Conservation (phyloP, 1,140 invertebrate genomes). For the Bombus cullumanus region DNA sequence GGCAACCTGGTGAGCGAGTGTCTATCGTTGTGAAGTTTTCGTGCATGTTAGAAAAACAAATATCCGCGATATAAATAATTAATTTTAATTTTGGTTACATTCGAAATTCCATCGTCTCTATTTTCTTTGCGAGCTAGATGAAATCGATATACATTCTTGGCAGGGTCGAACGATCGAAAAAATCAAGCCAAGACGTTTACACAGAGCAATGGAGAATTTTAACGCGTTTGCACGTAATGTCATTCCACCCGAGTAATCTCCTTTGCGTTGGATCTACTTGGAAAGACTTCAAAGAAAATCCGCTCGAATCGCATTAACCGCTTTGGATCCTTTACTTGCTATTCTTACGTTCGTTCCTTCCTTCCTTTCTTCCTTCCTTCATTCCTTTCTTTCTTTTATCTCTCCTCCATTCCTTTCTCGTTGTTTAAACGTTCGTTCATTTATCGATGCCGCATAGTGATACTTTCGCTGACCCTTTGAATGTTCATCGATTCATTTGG, state of each 20-base stretch:
- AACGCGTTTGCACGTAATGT: slow-evolving; percentile 6
- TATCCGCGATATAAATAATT: background rate
- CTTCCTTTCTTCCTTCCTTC: background rate
- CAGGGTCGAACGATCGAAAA: background rate
- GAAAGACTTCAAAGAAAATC: slow-evolving; percentile 35
- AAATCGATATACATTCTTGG: background rate
- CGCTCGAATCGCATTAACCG: slow-evolving; percentile 22
- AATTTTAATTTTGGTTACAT: background rate
- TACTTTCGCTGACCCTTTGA: no score
- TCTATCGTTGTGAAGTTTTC: background rate
- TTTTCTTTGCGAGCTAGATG: background rate
- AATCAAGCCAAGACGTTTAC: slow-evolving; percentile 6
- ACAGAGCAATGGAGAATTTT: background rate
- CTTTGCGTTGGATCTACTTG: slow-evolving; percentile 14
- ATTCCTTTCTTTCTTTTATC: background rate
- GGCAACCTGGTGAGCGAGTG: background rate
- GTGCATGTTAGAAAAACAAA: background rate
- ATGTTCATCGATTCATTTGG: background rate
- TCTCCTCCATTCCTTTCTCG: no score
- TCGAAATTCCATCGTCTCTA: background rate
- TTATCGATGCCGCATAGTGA: no score
- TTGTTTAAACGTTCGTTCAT: background rate
- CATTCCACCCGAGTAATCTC: slow-evolving; percentile 24
- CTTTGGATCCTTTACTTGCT: slow-evolving; percentile 2
- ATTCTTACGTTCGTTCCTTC: background rate